Conservation (phyloP, 2,888 invertebrate species). For the Apomyelois bistriatella region DNA sequence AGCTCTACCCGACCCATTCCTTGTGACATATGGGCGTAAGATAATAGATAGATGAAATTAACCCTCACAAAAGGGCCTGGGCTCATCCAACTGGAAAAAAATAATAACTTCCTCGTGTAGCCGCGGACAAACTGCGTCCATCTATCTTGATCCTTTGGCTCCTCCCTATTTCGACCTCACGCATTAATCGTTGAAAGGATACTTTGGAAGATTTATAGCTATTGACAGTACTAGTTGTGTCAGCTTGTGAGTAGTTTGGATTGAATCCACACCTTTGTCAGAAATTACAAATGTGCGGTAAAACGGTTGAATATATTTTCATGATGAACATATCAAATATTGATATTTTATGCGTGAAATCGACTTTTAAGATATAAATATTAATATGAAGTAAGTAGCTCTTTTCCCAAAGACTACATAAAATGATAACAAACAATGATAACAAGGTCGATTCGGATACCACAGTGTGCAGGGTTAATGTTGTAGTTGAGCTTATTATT, state of each 20-base stretch:
- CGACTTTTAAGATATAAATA: no score
- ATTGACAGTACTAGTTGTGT: not conserved
- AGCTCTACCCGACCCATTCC: no score
- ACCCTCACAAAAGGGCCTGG: not conserved
- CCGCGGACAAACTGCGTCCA: conserved; percentile 1
- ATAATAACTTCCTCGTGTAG: conserved; percentile 3
- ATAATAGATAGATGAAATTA: conserved; percentile 1
- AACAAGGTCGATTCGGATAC: no score
- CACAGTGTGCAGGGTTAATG: no score
- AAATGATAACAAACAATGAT: no score
- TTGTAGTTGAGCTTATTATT: no score
- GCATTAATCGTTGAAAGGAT: conserved; percentile 15
- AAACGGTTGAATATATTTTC: not conserved
- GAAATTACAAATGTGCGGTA: not conserved
- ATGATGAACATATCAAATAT: no score
- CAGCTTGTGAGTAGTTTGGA: not conserved
- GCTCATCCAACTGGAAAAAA: not conserved
- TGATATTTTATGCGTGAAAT: no score
- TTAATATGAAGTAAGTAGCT: no score
- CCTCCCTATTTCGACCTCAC: conserved; percentile 7
- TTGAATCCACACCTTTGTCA: conserved; percentile 2
- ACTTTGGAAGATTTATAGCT: conserved; percentile 9
- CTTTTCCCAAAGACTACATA: no score
- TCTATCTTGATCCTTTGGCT: conserved; percentile 1
- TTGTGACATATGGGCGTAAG: not conserved